Evolutionary conservation across 2,797 vertebrate species (phyloP), one percentile per base, ranked within the genome.

Genomic region (Peromyscus nudipes): DNA sequence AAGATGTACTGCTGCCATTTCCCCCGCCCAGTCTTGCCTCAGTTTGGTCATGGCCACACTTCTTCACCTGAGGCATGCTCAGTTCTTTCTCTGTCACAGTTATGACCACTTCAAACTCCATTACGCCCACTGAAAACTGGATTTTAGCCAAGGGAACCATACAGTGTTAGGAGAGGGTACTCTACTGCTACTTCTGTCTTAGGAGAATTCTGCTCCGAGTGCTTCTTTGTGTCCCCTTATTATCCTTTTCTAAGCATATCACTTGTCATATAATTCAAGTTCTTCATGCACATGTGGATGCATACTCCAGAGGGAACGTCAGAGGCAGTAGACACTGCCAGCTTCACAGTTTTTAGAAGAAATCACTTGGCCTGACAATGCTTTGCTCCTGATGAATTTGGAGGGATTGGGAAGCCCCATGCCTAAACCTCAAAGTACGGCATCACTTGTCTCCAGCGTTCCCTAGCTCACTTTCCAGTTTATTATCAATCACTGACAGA

Each of bases 401-500:
- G 75, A 89, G 76, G 40, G 29, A 69, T 73, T 65, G 84, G n/a
- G 79, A 23, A 91, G 67, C 55, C 25, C n/a, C 29, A 17, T 0
- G 4, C 16, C 80, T 55, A 10, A 14, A 92, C 34, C 31, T 77
- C 77, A 60, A 23, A 71, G 17, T 43, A 76, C 65, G 2, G 29
- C 7, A 75, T 40, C 52, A 37, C 55, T 91, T 62, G 64, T 37
- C 76, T 71, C 46, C 19, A 46, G 84, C 57, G 64, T 75, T 79
- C 49, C 46, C 34, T 40, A 76, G 49, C 73, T 12, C 98, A 91
- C 99, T 99, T 97, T 98, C 83, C 96, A 92, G 98, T 86, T 98
- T 98, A 97, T 98, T 98, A 98, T 98, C 99, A 98, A 98, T 98
- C 55, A 92, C 93, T 46, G 43, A 46, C 6, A 98, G 94, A 96